These are phyloP conservation scores for Zaprionus ornatus DNA, from an alignment of 1,140 invertebrate species.

Conservation along the genomic window DNA sequence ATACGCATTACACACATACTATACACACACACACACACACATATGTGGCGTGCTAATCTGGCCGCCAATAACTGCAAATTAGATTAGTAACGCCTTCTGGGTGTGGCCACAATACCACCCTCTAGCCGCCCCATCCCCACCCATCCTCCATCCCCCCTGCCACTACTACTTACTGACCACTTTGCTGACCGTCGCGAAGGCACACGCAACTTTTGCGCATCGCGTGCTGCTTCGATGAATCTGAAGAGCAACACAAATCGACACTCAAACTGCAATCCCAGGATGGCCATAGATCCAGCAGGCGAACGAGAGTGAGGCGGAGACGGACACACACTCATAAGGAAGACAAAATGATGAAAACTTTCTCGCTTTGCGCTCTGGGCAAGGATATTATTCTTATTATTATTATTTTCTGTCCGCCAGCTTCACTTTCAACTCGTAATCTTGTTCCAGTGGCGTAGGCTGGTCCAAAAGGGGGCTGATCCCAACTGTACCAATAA, in stretches of 20 bases:
- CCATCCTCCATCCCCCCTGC: background rate
- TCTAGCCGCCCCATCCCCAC: background rate
- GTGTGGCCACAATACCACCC: constrained; percentile 8
- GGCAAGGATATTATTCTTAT: constrained; percentile 27
- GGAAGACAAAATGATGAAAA: constrained; percentile 66
- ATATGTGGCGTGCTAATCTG: constrained; percentile 69
- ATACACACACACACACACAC: no score
- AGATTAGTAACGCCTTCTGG: constrained; percentile 67
- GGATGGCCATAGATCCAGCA: constrained; percentile 13
- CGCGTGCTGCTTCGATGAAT: constrained; percentile 52
- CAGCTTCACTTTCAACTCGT: constrained; percentile 31
- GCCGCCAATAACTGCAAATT: constrained; percentile 78
- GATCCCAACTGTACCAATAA: background rate
- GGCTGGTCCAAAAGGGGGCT: background rate
- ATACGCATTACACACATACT: constrained; percentile 64
- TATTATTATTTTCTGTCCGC: constrained; percentile 55
- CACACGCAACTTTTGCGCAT: constrained; percentile 37
- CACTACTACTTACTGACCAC: no score
- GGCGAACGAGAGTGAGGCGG: background rate
- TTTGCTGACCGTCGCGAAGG: constrained; percentile 9
- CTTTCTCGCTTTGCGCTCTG: constrained; percentile 60
- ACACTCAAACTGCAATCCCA: constrained; percentile 60
- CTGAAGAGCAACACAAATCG: constrained; percentile 46
- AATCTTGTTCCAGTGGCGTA: constrained; percentile 6
- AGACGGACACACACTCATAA: constrained; percentile 4